A percentile compares a stretch with the other conserved stretches of the same genome.
Conservation (phyloP, 2,113 vertebrate species). For the Paralichthys olivaceus region DNA sequence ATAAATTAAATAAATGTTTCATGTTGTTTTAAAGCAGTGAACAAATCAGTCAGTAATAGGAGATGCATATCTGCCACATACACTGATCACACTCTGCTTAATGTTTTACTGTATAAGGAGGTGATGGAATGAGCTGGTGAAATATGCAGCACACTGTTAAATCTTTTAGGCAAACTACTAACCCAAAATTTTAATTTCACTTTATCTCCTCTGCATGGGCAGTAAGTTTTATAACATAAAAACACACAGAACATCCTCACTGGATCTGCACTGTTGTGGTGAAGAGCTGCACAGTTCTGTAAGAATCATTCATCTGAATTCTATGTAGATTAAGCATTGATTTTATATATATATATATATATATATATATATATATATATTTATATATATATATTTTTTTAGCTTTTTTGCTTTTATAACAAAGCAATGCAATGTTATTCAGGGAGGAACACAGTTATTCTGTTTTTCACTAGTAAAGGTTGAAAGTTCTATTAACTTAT, state of each 20-base stretch:
- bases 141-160: conserved; percentile 24
- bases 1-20: not conserved
- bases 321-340: no score
- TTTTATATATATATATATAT: no score
- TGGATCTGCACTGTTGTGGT: no score
- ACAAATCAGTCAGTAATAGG: not conserved
- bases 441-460: not conserved
- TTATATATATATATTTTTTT: no score
- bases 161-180: not conserved
- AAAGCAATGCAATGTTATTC: conserved; percentile 6
- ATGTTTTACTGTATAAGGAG: not conserved
- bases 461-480: conserved; percentile 12
- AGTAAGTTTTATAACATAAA: not conserved
- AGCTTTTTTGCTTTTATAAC: not conserved
- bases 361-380: no score
- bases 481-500: conserved; percentile 5
- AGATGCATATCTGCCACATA: not conserved
- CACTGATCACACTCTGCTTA: not conserved
- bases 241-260: not conserved
- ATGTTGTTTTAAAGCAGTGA: not conserved
- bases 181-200: conserved; percentile 15
- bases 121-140: conserved; percentile 6
- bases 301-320: no score
- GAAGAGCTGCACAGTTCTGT: no score
- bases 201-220: not conserved